Evolutionary conservation across 2,113 vertebrate species (phyloP), one percentile per base, ranked within the genome.

Genomic region (Cyprinodon tularosa): DNA sequence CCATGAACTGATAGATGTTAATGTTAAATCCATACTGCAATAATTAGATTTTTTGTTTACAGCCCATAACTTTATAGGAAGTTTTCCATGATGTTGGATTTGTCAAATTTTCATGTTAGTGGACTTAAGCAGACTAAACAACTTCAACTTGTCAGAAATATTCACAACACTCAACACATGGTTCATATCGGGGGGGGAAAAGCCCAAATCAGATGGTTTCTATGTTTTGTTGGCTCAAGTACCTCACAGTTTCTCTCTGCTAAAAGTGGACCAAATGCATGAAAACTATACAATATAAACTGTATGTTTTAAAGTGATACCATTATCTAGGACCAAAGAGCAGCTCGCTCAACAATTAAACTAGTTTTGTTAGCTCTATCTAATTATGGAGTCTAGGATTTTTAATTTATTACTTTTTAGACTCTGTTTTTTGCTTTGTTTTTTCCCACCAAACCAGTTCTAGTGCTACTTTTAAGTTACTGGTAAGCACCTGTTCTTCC

Each of bases 101-200:
- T 90, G 89, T 90, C 91, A 87, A 88, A 66, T 89, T 91, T 84
- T 85, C 81, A 87, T 90, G 86, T 91, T 88, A 91, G 90, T 73
- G 65, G 78, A 90, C 88, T 84, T 74, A 39, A 1, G 69, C 87
- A 92, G 90, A 92, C 88, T 92, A 92, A 92, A 92, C 89, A 92
- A 71, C 71, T 77, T 77, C 36, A 84, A 88, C 83, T 77, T 87
- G 78, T 85, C 88, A 80, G 76, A 84, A 86, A 81, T 76, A 67
- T 76, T 90, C 79, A 62, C 61, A 64, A 70, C 69, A 57, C 38
- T 62, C 66, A 60, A 81, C 76, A 76, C 90, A 92, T 91, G 92
- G 89, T 84, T 77, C 64, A 17, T 38, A 68, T 91, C 89, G 87
- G 71, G 64, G 29, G 29, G 71, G 64, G 77, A 76, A 78, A 74